Evolutionary conservation across 2,888 invertebrate species (phyloP).

Genomic region (Lycophotia porphyrea): DNA sequence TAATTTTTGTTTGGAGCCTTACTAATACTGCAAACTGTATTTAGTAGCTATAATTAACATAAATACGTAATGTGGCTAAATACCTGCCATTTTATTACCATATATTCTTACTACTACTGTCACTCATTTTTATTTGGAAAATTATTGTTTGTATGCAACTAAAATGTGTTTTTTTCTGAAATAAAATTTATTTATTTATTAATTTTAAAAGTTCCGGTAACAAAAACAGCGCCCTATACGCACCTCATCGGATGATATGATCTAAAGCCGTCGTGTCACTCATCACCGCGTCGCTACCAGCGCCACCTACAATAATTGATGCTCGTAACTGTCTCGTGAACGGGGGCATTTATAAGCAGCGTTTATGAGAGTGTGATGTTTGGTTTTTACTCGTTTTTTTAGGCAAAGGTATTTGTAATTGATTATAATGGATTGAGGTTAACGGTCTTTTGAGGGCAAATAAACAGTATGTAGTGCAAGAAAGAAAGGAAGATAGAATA

Average conservation of each 20-base stretch:
- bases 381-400: conserved; percentile 30
- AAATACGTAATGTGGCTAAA: not conserved
- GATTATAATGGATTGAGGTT: conserved; percentile 26
- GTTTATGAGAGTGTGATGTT: conserved; percentile 64
- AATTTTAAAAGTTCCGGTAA: not conserved
- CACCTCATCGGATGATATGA: conserved; percentile 77
- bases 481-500: too few species aligned
- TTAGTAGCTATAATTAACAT: not conserved
- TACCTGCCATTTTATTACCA: too few species aligned
- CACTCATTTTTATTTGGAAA: too few species aligned
- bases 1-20: not conserved
- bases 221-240: conserved; percentile 72
- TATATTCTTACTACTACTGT: too few species aligned
- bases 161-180: too few species aligned
- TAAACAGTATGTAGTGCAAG: not conserved
- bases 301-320: conserved; percentile 80
- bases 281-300: conserved; percentile 78
- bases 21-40: not conserved
- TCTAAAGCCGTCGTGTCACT: conserved; percentile 83
- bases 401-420: conserved; percentile 44
- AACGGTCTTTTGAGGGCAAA: not conserved
- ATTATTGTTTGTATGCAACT: too few species aligned
- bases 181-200: too few species aligned
- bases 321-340: conserved; percentile 70
- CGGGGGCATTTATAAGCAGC: conserved; percentile 69